Evolutionary conservation across 2,113 vertebrate genomes (phyloP).

Genomic region (Serilophus lunatus): DNA sequence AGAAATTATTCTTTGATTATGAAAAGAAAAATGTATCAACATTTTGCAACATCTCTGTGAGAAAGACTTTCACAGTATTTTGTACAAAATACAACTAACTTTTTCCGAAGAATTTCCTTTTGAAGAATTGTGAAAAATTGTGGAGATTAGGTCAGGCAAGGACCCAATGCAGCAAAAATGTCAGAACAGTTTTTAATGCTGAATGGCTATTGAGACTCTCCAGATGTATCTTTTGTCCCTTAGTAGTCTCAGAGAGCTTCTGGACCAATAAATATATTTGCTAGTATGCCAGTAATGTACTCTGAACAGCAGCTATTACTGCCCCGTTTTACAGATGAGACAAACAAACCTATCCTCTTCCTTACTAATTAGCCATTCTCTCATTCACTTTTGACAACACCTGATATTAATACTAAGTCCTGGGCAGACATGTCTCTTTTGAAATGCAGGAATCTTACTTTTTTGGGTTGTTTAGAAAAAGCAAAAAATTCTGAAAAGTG

Average conservation of each 20-base stretch:
- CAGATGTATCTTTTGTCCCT: neutral
- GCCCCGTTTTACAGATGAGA: neutral
- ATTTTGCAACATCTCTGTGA: neutral
- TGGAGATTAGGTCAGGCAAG: neutral
- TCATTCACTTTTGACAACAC: neutral
- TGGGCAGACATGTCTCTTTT: neutral
- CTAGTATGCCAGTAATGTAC: neutral
- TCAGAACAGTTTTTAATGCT: neutral
- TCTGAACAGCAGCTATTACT: neutral
- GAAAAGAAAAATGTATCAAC: neutral
- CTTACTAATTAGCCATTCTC: neutral
- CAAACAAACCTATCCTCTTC: neutral
- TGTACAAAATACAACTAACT: neutral
- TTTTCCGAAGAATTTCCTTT: neutral
- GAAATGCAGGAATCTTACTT: neutral
- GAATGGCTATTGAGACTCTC: neutral
- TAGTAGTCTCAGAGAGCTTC: neutral
- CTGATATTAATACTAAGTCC: neutral
- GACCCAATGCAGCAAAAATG: neutral
- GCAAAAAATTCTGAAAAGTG: neutral
- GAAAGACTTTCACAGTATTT: neutral
- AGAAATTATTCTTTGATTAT: neutral
- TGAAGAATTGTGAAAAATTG: neutral
- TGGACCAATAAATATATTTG: neutral
- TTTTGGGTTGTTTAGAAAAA: neutral